These are phyloP conservation scores for Hyaena hyaena DNA, from an alignment of 2,113 vertebrate species.

Conservation along the genomic window DNA sequence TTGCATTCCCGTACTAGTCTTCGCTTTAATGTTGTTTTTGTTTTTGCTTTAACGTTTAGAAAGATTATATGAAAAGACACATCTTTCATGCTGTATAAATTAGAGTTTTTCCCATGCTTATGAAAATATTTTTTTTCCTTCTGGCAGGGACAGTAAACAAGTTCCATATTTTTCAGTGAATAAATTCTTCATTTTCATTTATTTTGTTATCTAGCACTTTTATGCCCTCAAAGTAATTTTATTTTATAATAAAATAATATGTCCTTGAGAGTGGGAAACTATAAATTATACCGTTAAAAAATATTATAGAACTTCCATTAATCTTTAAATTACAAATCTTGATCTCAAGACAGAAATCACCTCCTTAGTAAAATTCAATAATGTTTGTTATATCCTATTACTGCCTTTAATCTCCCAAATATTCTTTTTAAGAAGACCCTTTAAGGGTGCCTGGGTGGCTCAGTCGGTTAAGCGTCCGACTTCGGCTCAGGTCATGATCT, in stretches of 20 bases:
- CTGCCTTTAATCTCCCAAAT: background rate
- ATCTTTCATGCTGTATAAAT: constrained; percentile 1
- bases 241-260: constrained; percentile 41
- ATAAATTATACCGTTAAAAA: constrained; percentile 39
- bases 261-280: background rate
- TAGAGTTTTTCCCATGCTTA: background rate
- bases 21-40: background rate
- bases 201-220: constrained; percentile 23
- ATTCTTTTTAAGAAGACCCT: background rate
- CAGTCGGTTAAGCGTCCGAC: too few species aligned
- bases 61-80: background rate
- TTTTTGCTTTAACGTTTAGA: background rate
- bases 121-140: constrained; percentile 20
- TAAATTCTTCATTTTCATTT: constrained; percentile 41
- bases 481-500: too few species aligned
- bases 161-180: background rate
- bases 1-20: background rate
- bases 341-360: constrained; percentile 26
- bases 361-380: constrained; percentile 39
- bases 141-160: constrained; percentile 7
- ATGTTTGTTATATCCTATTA: background rate
- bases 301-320: background rate
- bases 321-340: constrained; percentile 18
- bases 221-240: background rate
- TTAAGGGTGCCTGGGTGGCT: too few species aligned